Evolutionary conservation across 2,888 invertebrate genomes (phyloP), one percentile per base, ranked within the genome.

Genomic region (Machimus atricapillus): DNA sequence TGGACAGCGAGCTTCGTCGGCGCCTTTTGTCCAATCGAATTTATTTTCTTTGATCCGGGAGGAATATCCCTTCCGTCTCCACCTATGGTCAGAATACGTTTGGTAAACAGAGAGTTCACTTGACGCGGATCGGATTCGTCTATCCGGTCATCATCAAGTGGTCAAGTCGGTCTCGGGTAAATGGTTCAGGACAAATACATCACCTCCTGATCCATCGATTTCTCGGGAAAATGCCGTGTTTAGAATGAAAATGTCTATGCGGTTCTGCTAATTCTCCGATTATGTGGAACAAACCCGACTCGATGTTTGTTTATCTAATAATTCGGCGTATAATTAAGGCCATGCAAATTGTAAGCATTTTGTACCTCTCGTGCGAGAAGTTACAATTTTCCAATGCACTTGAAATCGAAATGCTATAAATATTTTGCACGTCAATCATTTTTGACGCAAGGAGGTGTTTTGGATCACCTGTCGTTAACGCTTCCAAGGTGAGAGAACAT

Each of bases 61-160:
- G n/a, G 76, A 52, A 19, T 56, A 37, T 86, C 86, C 56, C 74
- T 85, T 85, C 74, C 74, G 85, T 79, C 40, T 7, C n/a, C 7
- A 27, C 58, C 58, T 56, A 19, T 31, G 23, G 34, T 52, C 74
- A 52, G 77, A 86, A 83, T 37, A 77, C 77, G 86, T 83, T 87
- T 79, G 85, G 87, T 87, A 87, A 87, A 87, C 85, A 87, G 79
- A 86, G 83, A 86, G 14, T 87, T 52, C 82, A 86, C 86, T 87
- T 87, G 86, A 86, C 86, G 16, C 86, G 87, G 82, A 87, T 82
- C 82, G 85, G 37, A 87, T 43, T 86, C 86, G 82, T 86, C 86
- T 86, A 87, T 86, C 31, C 37, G 76, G 34, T 76, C 66, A 85
- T 76, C 34, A 85, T 87, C 58, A 86, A 37, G 77, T 82, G 87